These are phyloP conservation scores for Sinocyclocheilus anshuiensis DNA, from an alignment of 2,113 vertebrate species.

Conservation along the genomic window DNA sequence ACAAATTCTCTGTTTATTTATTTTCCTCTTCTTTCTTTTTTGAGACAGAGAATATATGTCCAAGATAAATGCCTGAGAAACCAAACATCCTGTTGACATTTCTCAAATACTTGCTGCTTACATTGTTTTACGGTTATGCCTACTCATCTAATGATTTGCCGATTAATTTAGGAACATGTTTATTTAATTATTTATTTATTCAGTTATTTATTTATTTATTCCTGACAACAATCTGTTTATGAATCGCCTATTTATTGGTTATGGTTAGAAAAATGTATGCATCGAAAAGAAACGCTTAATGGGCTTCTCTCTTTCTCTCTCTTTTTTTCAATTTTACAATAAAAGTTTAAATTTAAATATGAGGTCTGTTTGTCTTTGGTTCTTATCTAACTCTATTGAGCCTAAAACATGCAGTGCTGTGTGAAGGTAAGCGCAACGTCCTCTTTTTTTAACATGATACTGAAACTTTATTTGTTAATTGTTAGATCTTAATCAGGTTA, in stretches of 20 bases:
- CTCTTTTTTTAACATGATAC: neutral
- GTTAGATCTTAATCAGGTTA: too few species aligned
- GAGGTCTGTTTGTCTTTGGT: slow-evolving; percentile 1
- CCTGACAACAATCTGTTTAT: slow-evolving; percentile 48
- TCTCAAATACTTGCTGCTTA: slow-evolving; percentile 81
- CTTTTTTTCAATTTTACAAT: slow-evolving; percentile 87
- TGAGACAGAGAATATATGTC: slow-evolving; percentile 60
- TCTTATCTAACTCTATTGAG: slow-evolving; percentile 27
- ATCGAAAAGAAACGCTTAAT: slow-evolving; percentile 79
- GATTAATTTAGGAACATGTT: slow-evolving; percentile 60
- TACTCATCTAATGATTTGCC: slow-evolving; percentile 75
- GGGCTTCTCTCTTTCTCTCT: slow-evolving; percentile 82
- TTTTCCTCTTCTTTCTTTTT: slow-evolving; percentile 65
- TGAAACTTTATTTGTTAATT: neutral
- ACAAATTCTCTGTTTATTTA: slow-evolving; percentile 61
- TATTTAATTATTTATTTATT: slow-evolving; percentile 61
- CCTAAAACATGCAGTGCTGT: neutral
- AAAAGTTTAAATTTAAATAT: slow-evolving; percentile 76
- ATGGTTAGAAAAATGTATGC: slow-evolving; percentile 75
- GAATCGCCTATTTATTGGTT: slow-evolving; percentile 64
- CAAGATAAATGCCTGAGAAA: slow-evolving; percentile 76
- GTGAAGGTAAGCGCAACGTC: neutral
- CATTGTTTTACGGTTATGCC: slow-evolving; percentile 74
- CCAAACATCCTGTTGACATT: slow-evolving; percentile 77
- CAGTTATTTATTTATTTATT: slow-evolving; percentile 63